Conservation (phyloP, 2,888 invertebrate species). For the Acholoe squamosa region DNA sequence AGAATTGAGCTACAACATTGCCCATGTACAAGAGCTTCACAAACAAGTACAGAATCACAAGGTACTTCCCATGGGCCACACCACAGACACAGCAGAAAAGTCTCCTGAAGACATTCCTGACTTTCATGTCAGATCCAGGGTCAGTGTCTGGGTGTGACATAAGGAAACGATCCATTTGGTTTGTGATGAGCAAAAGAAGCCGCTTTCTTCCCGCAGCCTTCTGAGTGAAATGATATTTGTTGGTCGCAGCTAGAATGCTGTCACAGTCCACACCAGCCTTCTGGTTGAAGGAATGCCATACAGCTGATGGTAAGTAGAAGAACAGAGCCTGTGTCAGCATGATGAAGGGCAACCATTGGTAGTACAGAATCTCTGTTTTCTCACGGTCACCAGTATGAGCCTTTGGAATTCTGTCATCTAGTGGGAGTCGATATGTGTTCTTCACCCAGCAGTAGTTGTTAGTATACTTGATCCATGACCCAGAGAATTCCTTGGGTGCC, state of each 20-base stretch:
- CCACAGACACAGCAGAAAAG: constrained; percentile 35
- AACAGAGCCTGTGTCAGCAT: constrained; percentile 80
- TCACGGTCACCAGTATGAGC: constrained; percentile 68
- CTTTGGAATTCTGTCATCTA: constrained; percentile 62
- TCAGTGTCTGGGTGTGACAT: constrained; percentile 41
- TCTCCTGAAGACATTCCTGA: not conserved
- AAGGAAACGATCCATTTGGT: constrained; percentile 70
- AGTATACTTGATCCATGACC: constrained; percentile 68
- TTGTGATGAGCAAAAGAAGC: constrained; percentile 65
- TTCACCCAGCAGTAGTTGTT: constrained; percentile 70
- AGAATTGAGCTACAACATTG: constrained; percentile 83
- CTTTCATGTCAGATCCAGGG: constrained; percentile 17
- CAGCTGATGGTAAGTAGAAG: constrained; percentile 74
- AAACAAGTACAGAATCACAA: constrained; percentile 83
- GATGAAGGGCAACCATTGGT: constrained; percentile 77
- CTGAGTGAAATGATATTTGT: constrained; percentile 64
- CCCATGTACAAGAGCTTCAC: constrained; percentile 82
- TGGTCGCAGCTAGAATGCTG: constrained; percentile 67
- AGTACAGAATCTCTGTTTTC: constrained; percentile 69
- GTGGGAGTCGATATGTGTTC: constrained; percentile 66
- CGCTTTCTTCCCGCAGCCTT: constrained; percentile 62
- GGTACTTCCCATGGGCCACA: constrained; percentile 81
- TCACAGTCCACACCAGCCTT: constrained; percentile 70
- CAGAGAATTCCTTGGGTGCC: constrained; percentile 70
- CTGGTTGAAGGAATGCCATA: constrained; percentile 67